Evolutionary conservation across 2,888 invertebrate genomes (phyloP).

Genomic region (Drosophila crucigera): DNA sequence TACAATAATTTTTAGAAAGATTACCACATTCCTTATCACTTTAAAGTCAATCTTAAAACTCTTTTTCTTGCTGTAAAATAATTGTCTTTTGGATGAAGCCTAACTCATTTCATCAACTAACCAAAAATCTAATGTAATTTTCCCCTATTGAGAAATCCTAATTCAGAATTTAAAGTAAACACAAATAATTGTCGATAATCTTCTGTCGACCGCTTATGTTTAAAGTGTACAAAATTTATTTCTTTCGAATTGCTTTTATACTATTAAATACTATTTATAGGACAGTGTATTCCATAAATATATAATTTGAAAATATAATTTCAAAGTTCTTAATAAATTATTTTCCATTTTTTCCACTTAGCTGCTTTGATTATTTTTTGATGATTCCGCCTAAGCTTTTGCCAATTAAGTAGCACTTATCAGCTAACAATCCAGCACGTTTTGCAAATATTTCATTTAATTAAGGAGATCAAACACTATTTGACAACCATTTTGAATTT

Average conservation of each 20-base stretch:
- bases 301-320: background rate
- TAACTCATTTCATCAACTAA: background rate
- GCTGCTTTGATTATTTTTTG: constrained; percentile 19
- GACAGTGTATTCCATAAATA: background rate
- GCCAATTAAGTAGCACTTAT: constrained; percentile 24
- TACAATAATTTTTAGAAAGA: background rate
- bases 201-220: background rate
- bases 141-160: background rate
- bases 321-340: background rate
- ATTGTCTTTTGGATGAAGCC: background rate
- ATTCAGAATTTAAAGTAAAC: background rate
- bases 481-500: constrained; percentile 6
- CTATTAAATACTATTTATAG: background rate
- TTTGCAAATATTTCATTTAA: constrained; percentile 26
- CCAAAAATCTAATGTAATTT: background rate
- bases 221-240: background rate
- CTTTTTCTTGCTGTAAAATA: background rate
- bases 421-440: constrained; percentile 38
- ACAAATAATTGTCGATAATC: background rate
- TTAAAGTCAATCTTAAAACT: background rate
- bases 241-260: background rate
- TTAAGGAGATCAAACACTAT: background rate
- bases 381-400: background rate
- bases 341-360: constrained; percentile 30
- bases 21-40: background rate